A percentile compares a stretch with the other conserved stretches of the same genome.
phyloP scores from a whole-genome alignment of 2,113 vertebrate genomes.

The Neotoma lepida region DNA sequence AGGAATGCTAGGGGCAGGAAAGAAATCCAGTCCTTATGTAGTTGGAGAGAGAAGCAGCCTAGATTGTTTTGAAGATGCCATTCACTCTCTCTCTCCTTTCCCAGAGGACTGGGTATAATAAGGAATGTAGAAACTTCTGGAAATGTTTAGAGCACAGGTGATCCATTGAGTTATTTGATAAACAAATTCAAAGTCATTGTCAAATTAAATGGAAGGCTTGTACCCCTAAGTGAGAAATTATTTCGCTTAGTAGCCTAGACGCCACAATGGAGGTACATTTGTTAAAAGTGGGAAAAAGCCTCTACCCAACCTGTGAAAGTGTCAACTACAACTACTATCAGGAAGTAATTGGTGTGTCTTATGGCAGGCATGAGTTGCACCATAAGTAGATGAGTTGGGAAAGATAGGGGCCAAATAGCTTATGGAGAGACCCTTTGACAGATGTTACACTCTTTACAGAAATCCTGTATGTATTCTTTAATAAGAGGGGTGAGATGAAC shows the following conservation, averaged over 20 bases:
- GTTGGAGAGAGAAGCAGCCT: not conserved
- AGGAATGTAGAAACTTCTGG: not conserved
- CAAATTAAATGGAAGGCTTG: not conserved
- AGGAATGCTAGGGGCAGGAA: not conserved
- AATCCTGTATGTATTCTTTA: not conserved
- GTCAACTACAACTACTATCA: not conserved
- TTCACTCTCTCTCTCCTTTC: not conserved
- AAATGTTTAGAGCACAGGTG: not conserved
- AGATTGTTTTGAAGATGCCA: not conserved
- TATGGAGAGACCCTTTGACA: not conserved
- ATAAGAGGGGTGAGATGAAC: not conserved
- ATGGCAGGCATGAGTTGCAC: not conserved
- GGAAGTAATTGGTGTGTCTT: not conserved
- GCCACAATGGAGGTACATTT: not conserved
- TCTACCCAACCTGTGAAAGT: not conserved
- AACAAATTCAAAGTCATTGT: not conserved
- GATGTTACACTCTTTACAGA: not conserved
- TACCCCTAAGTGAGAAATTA: not conserved
- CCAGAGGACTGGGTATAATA: not conserved
- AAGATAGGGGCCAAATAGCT: not conserved
- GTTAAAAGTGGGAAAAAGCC: not conserved
- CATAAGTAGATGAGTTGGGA: not conserved
- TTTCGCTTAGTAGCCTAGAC: not conserved
- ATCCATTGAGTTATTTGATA: not conserved
- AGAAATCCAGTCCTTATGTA: not conserved